A percentile compares a stretch with the other conserved stretches of the same genome.
Conservation (phyloP, 2,888 invertebrate species). For the Drosophila paracracens region DNA sequence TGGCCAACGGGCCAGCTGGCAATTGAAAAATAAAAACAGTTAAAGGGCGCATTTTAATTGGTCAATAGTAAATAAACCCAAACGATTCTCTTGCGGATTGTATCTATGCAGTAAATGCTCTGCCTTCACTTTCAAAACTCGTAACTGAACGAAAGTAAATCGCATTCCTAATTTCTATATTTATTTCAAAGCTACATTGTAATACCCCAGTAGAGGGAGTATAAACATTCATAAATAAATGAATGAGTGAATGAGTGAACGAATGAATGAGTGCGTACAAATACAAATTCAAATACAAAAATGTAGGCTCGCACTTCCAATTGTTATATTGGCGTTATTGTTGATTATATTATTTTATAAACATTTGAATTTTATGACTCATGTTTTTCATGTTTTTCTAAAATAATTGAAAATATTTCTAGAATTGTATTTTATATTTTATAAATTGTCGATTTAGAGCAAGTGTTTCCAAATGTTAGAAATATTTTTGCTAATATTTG, state of each 20-base stretch:
- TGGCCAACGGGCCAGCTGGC: neutral
- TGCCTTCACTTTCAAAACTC: neutral
- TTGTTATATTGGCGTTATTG: neutral
- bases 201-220: neutral
- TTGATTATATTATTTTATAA: neutral
- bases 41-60: neutral
- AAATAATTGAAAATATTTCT: neutral
- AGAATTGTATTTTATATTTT: neutral
- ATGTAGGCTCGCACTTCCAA: neutral
- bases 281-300: neutral
- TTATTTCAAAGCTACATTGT: neutral
- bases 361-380: neutral
- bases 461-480: neutral
- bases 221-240: neutral
- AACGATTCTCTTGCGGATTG: neutral
- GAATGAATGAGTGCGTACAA: neutral
- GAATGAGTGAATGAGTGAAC: neutral
- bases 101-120: neutral
- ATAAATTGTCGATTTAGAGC: neutral
- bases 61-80: neutral
- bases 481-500: neutral
- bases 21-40: slow-evolving; percentile 8
- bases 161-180: neutral
- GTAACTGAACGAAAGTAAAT: neutral
- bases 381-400: neutral